phyloP scores from a whole-genome alignment of 1,140 invertebrate species.

The Cotesia vestalis region DNA sequence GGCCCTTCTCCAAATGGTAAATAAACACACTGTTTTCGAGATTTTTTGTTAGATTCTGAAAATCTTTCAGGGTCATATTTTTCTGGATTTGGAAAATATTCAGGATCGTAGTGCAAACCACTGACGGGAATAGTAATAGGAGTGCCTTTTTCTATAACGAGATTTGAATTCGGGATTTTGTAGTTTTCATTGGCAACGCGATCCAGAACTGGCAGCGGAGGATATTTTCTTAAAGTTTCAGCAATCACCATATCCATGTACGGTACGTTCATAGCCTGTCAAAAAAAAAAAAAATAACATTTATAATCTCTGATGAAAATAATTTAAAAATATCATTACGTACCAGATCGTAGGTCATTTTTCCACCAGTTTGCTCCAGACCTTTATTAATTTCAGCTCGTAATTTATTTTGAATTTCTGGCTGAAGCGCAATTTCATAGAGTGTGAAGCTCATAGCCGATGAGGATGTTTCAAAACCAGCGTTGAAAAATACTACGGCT shows the following conservation, averaged over 20 bases:
- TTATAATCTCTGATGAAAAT: background rate
- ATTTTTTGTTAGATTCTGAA: slow-evolving; percentile 58
- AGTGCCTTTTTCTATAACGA: slow-evolving; percentile 62
- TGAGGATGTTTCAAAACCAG: slow-evolving; percentile 77
- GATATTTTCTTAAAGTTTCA: slow-evolving; percentile 72
- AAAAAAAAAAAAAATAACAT: background rate
- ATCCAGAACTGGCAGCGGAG: slow-evolving; percentile 67
- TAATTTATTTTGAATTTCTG: slow-evolving; percentile 66
- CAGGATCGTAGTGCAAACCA: slow-evolving; percentile 64
- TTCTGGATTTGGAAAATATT: slow-evolving; percentile 73
- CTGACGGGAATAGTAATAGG: slow-evolving; percentile 58
- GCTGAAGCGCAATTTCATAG: slow-evolving; percentile 69
- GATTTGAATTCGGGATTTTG: slow-evolving; percentile 53
- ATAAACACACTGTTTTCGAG: slow-evolving; percentile 57
- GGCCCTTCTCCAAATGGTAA: slow-evolving; percentile 70
- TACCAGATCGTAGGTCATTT: slow-evolving; percentile 63
- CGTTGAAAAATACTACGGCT: slow-evolving; percentile 73
- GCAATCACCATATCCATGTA: slow-evolving; percentile 50
- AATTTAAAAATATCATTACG: background rate
- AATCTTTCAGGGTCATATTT: slow-evolving; percentile 76
- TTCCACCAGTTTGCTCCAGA: slow-evolving; percentile 53
- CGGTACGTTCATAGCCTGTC: slow-evolving; percentile 37
- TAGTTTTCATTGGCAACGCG: slow-evolving; percentile 60
- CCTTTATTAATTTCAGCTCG: slow-evolving; percentile 66
- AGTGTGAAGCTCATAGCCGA: slow-evolving; percentile 68